phyloP scores from a whole-genome alignment of 2,113 vertebrate genomes.

The Spea multiplicata region DNA sequence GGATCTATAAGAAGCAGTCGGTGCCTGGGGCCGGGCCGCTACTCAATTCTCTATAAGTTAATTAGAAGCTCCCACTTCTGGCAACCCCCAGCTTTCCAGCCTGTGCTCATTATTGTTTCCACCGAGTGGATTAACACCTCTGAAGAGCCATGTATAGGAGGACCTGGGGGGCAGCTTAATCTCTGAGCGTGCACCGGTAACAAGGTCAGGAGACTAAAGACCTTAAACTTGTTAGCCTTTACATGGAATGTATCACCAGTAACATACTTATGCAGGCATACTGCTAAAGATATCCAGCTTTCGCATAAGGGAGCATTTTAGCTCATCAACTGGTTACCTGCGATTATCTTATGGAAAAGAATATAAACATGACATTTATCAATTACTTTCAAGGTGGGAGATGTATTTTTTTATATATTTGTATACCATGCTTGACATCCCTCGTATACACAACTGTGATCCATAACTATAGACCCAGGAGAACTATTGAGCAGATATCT shows the following conservation, averaged over 20 bases:
- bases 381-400: no score
- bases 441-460: no score
- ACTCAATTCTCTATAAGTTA: constrained; percentile 74
- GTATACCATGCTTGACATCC: no score
- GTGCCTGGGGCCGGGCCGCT: constrained; percentile 74
- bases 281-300: background rate
- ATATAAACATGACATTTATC: no score
- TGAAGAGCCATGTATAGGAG: constrained; percentile 73
- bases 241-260: constrained; percentile 71
- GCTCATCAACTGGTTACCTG: background rate
- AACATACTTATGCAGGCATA: constrained; percentile 72
- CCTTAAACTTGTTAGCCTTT: constrained; percentile 70
- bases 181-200: constrained; percentile 71
- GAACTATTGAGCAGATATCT: no score
- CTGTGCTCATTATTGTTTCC: constrained; percentile 78
- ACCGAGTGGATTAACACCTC: constrained; percentile 78
- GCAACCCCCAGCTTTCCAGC: constrained; percentile 72
- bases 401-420: no score
- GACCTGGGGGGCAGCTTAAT: constrained; percentile 68
- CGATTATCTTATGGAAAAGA: background rate
- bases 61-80: constrained; percentile 72
- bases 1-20: constrained; percentile 52
- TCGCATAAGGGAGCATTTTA: background rate
- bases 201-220: constrained; percentile 58
- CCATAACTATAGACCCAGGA: no score